Evolutionary conservation across 30 jellyfish, hydroid and myxozoan species (phyloP), one percentile per base, ranked within the genome.

Genomic region (Chrysaora quinquecirrha): DNA sequence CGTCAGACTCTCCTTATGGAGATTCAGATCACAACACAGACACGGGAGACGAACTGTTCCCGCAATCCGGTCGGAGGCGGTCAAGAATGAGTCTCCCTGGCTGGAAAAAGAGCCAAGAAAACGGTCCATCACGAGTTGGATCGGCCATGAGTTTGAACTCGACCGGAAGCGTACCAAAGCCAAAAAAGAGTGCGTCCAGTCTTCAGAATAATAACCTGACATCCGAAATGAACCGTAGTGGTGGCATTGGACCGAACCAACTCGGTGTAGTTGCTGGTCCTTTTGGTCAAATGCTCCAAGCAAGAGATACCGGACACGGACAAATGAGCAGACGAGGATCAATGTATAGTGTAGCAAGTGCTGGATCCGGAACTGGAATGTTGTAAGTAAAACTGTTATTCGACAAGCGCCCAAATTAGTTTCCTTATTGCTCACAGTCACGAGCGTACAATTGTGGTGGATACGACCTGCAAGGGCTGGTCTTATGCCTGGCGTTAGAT

Each of bases 251-350:
- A 30, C 95, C 97, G 14, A 89, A 84, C 47, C 97, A 86, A 54
- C 85, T 91, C 3, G 98, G 98, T 12, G 98, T 91, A 10, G 98
- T 91, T 3, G 98, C 96, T 24, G 96, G 98, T 1, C 98, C 98
- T 18, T 91, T 91, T 71, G 98, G 98, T 11, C 98, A 91, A 75
- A 91, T 91, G 98, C 87, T 91, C 81, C 93, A 77, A 34, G 78
- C 91, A 0, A 77, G 75, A 48, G 98, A 91, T 27, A 76, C 87
- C 3, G 88, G 88, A 3, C 63, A 47, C 31, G 82, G 82, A 2
- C 65, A 25, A 21, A 69, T 82, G 84, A 84, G 94, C 47, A 34
- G 96, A 75, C 47, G 92, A 56, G 98, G 89, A 9, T 91, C 98
- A 2, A 7, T 73, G 65, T 65, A 63, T 33, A 91, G 98, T 34